Evolutionary conservation across 2,113 vertebrate species (phyloP).

Genomic region (Pseudopodoces humilis): DNA sequence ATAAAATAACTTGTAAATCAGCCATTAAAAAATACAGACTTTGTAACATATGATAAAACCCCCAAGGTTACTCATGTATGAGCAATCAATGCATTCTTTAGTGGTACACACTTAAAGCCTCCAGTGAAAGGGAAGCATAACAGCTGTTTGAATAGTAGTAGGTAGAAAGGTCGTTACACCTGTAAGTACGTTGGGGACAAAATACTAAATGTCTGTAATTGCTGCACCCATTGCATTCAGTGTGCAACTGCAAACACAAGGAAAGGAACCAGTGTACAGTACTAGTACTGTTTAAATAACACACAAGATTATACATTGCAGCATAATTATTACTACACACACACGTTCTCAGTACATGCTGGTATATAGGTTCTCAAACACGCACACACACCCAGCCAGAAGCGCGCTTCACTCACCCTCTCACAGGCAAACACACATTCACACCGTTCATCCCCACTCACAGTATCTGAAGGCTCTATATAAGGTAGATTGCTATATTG

Average conservation of each 20-base stretch:
- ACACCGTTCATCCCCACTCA: slow-evolving; percentile 74
- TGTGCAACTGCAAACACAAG: slow-evolving; percentile 84
- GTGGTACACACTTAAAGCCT: slow-evolving; percentile 50
- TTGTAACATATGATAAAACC: slow-evolving; percentile 32
- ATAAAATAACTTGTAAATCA: slow-evolving; percentile 68
- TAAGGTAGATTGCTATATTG: slow-evolving; percentile 86
- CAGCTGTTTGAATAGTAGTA: slow-evolving; percentile 63
- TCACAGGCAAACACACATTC: slow-evolving; percentile 62
- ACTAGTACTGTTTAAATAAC: slow-evolving; percentile 93
- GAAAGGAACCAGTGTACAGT: slow-evolving; percentile 87
- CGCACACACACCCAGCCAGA: background rate
- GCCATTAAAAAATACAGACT: slow-evolving; percentile 44
- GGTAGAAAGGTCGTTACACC: slow-evolving; percentile 68
- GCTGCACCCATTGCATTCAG: slow-evolving; percentile 80
- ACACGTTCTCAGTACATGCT: slow-evolving; percentile 82
- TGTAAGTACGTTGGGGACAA: slow-evolving; percentile 53
- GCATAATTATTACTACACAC: slow-evolving; percentile 86
- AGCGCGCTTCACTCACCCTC: background rate
- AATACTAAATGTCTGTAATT: slow-evolving; percentile 72
- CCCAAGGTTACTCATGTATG: slow-evolving; percentile 35
- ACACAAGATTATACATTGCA: slow-evolving; percentile 86
- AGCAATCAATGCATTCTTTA: slow-evolving; percentile 63
- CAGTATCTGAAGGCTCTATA: slow-evolving; percentile 89
- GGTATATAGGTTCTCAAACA: slow-evolving; percentile 78
- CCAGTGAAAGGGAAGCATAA: slow-evolving; percentile 61